Evolutionary conservation across 2,888 invertebrate genomes (phyloP), one percentile per base, ranked within the genome.

Genomic region (Ephialtes manifestator): DNA sequence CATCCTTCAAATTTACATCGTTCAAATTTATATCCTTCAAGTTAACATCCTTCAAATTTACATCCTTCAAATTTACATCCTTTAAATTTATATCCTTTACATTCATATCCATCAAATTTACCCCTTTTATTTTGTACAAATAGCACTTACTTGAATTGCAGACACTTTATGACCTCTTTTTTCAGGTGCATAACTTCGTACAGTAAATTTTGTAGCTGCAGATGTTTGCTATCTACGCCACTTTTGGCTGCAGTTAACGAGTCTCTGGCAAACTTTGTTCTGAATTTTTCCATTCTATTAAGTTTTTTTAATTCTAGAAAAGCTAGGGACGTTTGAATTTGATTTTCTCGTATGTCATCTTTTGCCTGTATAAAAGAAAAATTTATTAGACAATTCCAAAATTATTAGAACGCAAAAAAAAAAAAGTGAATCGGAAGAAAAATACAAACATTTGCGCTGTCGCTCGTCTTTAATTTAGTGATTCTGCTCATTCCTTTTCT

Each of bases 101-200:
- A 24, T 24, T 24, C 1, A 24, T 2, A 24, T 1, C 24, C 2
- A 1, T 24, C 76, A 84, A 11, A 13, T 13, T 11, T 7, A 39
- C 11, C 1, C 1, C 4, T 4, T 4, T 4, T 18, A 3, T 60
- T 60, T 18, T 15, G 1, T 11, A n/a, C 31, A 31, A 60, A 1
- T n/a, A 51, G 53, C 60, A 91, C 95, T 93, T 94, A 97, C 96
- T 98, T 99, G 93, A 99, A 99, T 92, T 99, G 98, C 83, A 98
- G 95, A 92, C 99, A 99, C 91, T 98, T 98, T 24, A 97, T 96
- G n/a, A 98, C 98, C 95, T 99, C 99, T 89, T 98, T 98, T 89
- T 98, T 97, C 24, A 99, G 95, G 95, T 99, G 98, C 92, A 98
- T 97, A 10, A 98, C 97, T 95, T 99, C 99, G 93, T 99, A 99